Percentiles rank a stretch among this genome's conserved stretches.
phyloP scores from a whole-genome alignment of 2,797 vertebrate species.

The Anniella stebbinsi region DNA sequence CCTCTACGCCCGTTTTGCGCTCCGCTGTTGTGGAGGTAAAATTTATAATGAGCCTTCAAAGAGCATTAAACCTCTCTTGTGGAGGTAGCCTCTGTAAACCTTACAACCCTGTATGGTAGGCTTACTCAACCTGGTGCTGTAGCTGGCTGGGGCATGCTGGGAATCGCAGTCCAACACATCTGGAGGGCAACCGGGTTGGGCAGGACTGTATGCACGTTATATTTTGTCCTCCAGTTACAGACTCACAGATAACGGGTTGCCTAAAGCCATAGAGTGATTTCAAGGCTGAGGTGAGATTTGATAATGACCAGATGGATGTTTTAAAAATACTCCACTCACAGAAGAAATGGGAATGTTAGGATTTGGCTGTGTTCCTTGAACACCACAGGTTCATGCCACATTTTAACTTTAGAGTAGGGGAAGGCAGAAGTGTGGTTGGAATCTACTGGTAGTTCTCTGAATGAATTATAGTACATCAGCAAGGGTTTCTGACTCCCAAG shows the following conservation, averaged over 20 bases:
- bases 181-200: too few relatives aligned
- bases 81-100: too few relatives aligned
- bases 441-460: background rate
- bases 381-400: background rate
- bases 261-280: background rate
- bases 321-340: background rate
- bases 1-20: too few relatives aligned
- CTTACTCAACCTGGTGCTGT: too few relatives aligned
- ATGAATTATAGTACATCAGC: too few relatives aligned
- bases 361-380: background rate
- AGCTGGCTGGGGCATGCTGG: too few relatives aligned
- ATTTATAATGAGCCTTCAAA: too few relatives aligned
- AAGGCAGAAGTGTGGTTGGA: background rate
- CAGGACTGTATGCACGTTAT: background rate
- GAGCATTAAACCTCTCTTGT: too few relatives aligned
- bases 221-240: background rate
- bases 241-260: background rate
- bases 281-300: constrained; percentile 1
- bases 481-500: background rate
- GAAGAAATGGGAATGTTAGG: background rate
- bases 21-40: too few relatives aligned
- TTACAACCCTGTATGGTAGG: background rate
- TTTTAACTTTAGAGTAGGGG: background rate
- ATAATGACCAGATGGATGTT: constrained; percentile 6
- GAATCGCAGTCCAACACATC: too few relatives aligned